Evolutionary conservation across 2,797 vertebrate genomes (phyloP), one percentile per base, ranked within the genome.

Genomic region (Falco biarmicus): DNA sequence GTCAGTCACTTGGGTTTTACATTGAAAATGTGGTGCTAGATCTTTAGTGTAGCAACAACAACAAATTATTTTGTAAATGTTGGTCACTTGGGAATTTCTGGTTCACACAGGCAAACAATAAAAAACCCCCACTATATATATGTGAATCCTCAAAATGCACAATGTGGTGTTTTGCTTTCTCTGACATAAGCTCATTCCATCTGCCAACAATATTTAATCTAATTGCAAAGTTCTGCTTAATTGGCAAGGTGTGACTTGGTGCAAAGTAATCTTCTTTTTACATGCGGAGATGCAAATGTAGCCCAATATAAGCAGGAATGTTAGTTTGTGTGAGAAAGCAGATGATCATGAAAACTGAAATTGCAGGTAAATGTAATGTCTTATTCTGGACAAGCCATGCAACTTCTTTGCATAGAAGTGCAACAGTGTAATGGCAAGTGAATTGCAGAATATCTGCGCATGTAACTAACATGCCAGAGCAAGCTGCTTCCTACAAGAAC

Each of bases 111-210:
- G 24, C 70, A 61, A 75, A 75, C 18, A 66, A 32, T 60, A 32
- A 74, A 73, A 70, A 22, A 1, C 2, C 3, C 6, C 5, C 8
- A 19, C 17, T 18, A 45, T 28, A 4, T 63, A 1, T 34, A 24
- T 48, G 14, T 3, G 14, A 77, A 53, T 43, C 31, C 14, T 89
- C 70, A 57, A 48, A 83, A 31, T 89, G 31, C 51, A 69, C 20
- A 18, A 1, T 41, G 11, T 73, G 47, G 13, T 63, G 14, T 22
- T 90, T 80, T 64, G 24, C 37, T 57, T 71, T 83, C 73, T 89
- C 26, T 94, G 56, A 64, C 41, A 22, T 39, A 63, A 68, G 16
- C 39, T 63, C 26, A 26, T 76, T 88, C 51, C 13, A 34, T 41
- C 37, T 89, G 64, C 78, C 53, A 68, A 11, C 22, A 48, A 7